Evolutionary conservation across 2,797 vertebrate species (phyloP).

Genomic region (Cuculus canorus): DNA sequence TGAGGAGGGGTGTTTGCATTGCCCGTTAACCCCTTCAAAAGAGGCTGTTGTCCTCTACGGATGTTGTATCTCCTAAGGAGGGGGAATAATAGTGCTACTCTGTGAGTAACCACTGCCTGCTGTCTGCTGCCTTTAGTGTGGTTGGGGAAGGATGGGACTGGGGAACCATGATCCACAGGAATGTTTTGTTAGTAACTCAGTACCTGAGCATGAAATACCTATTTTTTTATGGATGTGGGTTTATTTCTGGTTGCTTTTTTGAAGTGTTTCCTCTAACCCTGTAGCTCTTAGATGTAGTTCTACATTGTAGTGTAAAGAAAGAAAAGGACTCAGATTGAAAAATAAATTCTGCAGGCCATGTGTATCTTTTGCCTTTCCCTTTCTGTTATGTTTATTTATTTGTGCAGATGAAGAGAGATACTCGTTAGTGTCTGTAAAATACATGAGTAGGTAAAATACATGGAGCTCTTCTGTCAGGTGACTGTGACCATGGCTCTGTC

Average conservation of each 20-base stretch:
- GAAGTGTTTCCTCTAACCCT: not conserved
- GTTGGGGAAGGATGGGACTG: not conserved
- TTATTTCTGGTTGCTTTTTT: not conserved
- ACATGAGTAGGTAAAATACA: no score
- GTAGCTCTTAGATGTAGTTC: not conserved
- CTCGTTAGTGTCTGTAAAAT: no score
- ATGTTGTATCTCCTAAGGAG: rapidly evolving
- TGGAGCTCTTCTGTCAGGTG: not conserved
- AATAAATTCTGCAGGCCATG: not conserved
- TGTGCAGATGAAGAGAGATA: not conserved
- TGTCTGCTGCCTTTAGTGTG: not conserved
- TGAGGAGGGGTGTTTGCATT: not conserved
- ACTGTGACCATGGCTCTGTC: not conserved
- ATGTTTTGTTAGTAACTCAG: not conserved
- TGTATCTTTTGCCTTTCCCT: not conserved
- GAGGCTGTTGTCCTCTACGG: not conserved
- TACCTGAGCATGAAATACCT: not conserved
- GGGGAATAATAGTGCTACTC: rapidly evolving
- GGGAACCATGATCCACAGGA: not conserved
- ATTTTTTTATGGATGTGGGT: not conserved
- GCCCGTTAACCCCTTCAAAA: not conserved
- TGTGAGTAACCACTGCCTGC: not conserved
- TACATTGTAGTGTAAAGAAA: not conserved
- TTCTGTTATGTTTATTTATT: not conserved
- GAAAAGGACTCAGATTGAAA: not conserved